phyloP scores from a whole-genome alignment of 1,140 invertebrate species.

The Drosophila mojavensis region DNA sequence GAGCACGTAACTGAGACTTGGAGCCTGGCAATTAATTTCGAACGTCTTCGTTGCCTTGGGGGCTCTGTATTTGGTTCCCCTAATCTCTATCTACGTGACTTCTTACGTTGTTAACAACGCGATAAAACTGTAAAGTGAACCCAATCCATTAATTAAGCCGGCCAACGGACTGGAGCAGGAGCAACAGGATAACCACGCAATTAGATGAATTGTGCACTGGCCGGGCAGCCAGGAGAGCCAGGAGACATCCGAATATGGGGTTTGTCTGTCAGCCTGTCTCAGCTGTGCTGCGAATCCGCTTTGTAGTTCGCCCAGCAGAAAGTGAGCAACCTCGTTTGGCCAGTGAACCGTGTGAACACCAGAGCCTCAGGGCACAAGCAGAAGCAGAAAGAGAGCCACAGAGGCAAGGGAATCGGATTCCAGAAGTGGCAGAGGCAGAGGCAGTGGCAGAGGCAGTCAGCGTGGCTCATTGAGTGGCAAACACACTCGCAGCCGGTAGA shows the following conservation, averaged over 20 bases:
- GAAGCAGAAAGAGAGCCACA: not conserved
- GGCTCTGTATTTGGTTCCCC: not conserved
- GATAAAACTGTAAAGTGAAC: constrained; percentile 59
- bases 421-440: constrained; percentile 11
- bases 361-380: constrained; percentile 5
- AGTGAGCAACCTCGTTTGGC: constrained; percentile 52
- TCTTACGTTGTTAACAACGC: constrained; percentile 20
- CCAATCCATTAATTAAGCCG: constrained; percentile 41
- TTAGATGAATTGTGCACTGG: constrained; percentile 36
- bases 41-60: constrained; percentile 5
- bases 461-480: constrained; percentile 51
- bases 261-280: constrained; percentile 10
- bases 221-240: too few relatives aligned
- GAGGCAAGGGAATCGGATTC: not conserved
- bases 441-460: not conserved
- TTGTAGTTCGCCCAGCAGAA: constrained; percentile 29
- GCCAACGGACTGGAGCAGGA: constrained; percentile 29
- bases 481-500: constrained; percentile 21
- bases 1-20: constrained; percentile 2
- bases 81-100: not conserved
- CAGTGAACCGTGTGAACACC: constrained; percentile 53
- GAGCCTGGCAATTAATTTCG: constrained; percentile 18
- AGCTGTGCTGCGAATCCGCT: constrained; percentile 17
- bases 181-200: constrained; percentile 43
- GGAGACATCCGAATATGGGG: not conserved